Percentiles rank a stretch among this genome's conserved stretches.
These are phyloP conservation scores for Drosophila cognata DNA, from an alignment of 2,888 invertebrate genomes.

Conservation along the genomic window DNA sequence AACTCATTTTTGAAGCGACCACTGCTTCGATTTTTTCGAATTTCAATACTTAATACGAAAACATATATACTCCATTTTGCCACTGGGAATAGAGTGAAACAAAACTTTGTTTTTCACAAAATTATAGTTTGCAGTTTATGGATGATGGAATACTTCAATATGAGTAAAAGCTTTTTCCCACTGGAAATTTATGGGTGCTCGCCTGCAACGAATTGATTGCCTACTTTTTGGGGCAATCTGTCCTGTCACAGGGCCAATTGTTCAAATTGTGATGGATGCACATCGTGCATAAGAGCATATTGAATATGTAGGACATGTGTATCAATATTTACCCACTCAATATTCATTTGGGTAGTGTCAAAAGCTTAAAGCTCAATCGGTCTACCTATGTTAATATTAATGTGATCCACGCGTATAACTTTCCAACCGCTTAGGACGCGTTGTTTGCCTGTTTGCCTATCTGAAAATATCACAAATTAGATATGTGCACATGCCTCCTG, in stretches of 20 bases:
- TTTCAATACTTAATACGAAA: not conserved
- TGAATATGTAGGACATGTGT: not conserved
- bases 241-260: constrained; percentile 17
- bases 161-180: constrained; percentile 47
- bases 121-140: constrained; percentile 37
- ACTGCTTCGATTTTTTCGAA: not conserved
- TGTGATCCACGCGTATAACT: not conserved
- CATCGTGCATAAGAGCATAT: constrained; percentile 14
- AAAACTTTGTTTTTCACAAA: constrained; percentile 35
- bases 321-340: constrained; percentile 1
- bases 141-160: constrained; percentile 21
- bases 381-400: not conserved
- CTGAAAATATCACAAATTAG: constrained; percentile 12
- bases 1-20: not conserved
- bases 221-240: constrained; percentile 36
- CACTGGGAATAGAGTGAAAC: not conserved
- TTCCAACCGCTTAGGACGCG: not conserved
- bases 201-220: constrained; percentile 47
- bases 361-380: not conserved
- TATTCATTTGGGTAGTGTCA: not conserved
- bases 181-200: constrained; percentile 23
- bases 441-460: not conserved
- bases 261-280: constrained; percentile 9
- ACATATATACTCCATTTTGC: not conserved
- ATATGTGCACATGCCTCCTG: not conserved